Evolutionary conservation across 2,797 vertebrate genomes (phyloP).

Genomic region (Enteromius anoplus): DNA sequence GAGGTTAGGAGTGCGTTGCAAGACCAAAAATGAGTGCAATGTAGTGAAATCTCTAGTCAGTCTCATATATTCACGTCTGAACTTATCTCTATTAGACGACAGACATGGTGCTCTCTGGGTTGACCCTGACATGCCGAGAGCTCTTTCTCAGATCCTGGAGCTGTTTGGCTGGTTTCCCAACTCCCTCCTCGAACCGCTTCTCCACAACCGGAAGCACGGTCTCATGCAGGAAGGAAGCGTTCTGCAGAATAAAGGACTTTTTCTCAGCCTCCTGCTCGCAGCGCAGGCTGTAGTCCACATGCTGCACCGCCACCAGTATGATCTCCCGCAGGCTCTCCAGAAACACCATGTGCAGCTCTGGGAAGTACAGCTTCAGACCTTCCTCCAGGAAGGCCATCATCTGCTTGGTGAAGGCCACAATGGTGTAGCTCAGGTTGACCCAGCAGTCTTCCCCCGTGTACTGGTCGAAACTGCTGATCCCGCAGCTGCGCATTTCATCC

Average conservation of each 20-base stretch:
- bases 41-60: background rate
- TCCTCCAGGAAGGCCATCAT: slow-evolving; percentile 97
- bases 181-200: slow-evolving; percentile 91
- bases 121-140: slow-evolving; percentile 85
- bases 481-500: slow-evolving; percentile 93
- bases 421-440: slow-evolving; percentile 97
- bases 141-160: slow-evolving; percentile 94
- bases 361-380: slow-evolving; percentile 94
- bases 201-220: slow-evolving; percentile 96
- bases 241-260: slow-evolving; percentile 92
- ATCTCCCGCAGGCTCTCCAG: slow-evolving; percentile 95
- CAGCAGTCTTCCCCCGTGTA: slow-evolving; percentile 97
- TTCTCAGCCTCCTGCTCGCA: slow-evolving; percentile 97
- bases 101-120: slow-evolving; percentile 95
- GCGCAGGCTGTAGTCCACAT: slow-evolving; percentile 96
- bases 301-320: slow-evolving; percentile 94
- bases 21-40: background rate
- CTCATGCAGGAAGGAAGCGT: slow-evolving; percentile 94
- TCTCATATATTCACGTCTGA: background rate
- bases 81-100: slow-evolving; percentile 79
- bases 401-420: slow-evolving; percentile 99
- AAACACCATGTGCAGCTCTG: slow-evolving; percentile 97
- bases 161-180: slow-evolving; percentile 97
- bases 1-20: background rate
- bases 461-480: slow-evolving; percentile 87